Base-by-base conservation (phyloP, 2,888 invertebrate species). In the Ferdinandea cuprea region DNA sequence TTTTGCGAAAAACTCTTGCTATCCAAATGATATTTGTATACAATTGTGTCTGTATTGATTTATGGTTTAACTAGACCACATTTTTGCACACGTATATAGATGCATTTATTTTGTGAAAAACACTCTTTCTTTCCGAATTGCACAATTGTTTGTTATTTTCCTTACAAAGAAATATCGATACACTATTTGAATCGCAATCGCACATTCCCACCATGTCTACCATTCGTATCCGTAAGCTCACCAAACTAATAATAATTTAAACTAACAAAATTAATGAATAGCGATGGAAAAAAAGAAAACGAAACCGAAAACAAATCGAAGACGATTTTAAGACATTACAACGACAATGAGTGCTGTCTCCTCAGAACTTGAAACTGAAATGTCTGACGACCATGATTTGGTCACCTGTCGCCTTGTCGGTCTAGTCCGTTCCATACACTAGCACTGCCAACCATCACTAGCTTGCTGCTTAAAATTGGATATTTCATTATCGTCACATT, bases 361-460 rank as follows among this genome's bases (percentile, higher is more conserved):
- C 46, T 52, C 30, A 77, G 69, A 86, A 86, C 87, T 86, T 86
- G 85, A 87, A 86, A 87, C 87, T 87, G 73, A 87, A 85, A 85
- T 85, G 77, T 85, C 35, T 74, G 54, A 35, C 84, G 68, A 69
- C 79, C 73, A 84, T 84, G 72, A 85, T 80, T 80, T 80, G 76
- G 71, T 85, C 85, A 85, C 85, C 80, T 85, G 80, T 74, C 74
- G 69, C 73, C 72, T 78, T 72, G 71, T 72, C 63, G 63, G 71
- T 71, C 32, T 78, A 58, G 71, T 50, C 8, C 19, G 42, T 35
- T 78, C 42, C 46, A 52, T 58, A 58, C 58, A 72, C 63, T 28
- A 42, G 42, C 25, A 35, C 13, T 19, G 6, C 50, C 32, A 17
- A 56, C 40, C 48, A 63, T 42, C 56, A 42, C 32, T 58, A 32